These are phyloP conservation scores for Folsomia candida DNA, from an alignment of 2,888 invertebrate species.

Conservation along the genomic window DNA sequence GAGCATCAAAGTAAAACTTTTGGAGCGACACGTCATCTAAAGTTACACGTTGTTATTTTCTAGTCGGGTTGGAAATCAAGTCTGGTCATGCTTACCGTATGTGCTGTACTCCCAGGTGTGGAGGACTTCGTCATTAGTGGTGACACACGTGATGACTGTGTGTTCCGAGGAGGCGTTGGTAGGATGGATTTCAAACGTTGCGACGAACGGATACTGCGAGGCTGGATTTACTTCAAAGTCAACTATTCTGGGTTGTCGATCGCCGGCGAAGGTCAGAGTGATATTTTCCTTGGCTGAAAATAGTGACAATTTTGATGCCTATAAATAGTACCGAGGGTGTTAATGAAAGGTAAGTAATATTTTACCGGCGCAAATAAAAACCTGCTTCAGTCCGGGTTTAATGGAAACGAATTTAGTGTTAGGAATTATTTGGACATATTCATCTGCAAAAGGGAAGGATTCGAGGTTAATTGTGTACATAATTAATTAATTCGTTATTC, in stretches of 20 bases:
- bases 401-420: slow-evolving; percentile 24
- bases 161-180: slow-evolving; percentile 33
- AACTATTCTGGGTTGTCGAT: slow-evolving; percentile 39
- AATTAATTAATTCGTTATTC: slow-evolving; percentile 5
- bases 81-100: slow-evolving; percentile 23
- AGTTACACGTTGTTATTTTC: neutral
- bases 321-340: no score
- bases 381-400: slow-evolving; percentile 25
- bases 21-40: slow-evolving; percentile 38
- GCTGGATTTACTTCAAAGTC: slow-evolving; percentile 27
- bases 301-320: no score
- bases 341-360: no score
- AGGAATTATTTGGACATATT: slow-evolving; percentile 30
- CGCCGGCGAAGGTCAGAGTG: slow-evolving; percentile 39
- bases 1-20: slow-evolving; percentile 39
- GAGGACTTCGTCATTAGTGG: slow-evolving; percentile 24
- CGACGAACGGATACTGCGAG: slow-evolving; percentile 30
- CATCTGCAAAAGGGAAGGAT: slow-evolving; percentile 22
- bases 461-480: neutral
- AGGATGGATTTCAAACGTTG: slow-evolving; percentile 29
- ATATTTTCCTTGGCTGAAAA: slow-evolving; percentile 40
- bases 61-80: neutral
- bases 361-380: slow-evolving; percentile 38
- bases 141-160: slow-evolving; percentile 38
- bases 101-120: slow-evolving; percentile 42